These are phyloP conservation scores for Hypomesus transpacificus DNA, from an alignment of 2,113 vertebrate genomes.

Conservation along the genomic window DNA sequence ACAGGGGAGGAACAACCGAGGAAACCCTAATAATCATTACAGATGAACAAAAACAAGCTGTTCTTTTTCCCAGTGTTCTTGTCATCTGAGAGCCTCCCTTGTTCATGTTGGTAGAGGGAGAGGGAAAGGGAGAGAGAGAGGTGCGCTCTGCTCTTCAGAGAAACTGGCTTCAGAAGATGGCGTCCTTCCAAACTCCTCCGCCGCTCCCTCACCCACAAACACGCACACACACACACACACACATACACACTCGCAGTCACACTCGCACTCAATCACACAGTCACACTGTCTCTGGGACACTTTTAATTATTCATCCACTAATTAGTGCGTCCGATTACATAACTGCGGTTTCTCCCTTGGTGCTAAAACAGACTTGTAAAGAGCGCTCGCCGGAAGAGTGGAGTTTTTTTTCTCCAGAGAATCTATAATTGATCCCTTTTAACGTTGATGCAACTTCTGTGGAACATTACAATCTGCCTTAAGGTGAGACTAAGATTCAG, in stretches of 20 bases:
- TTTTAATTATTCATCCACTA: constrained; percentile 62
- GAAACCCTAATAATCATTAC: too few species aligned
- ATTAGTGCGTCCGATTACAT: constrained; percentile 59
- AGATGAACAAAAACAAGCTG: too few species aligned
- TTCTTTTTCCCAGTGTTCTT: too few species aligned
- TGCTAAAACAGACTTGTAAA: constrained; percentile 27
- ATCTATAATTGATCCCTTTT: constrained; percentile 33
- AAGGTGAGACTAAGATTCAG: constrained; percentile 15
- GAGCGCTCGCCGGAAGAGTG: constrained; percentile 42
- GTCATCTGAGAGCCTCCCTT: background rate
- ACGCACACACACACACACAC: constrained; percentile 7
- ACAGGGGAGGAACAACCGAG: too few species aligned
- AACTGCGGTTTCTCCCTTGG: constrained; percentile 56
- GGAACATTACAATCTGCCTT: constrained; percentile 56
- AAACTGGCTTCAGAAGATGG: constrained; percentile 41
- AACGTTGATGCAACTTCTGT: constrained; percentile 58
- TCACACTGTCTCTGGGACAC: constrained; percentile 45
- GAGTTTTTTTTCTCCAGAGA: constrained; percentile 31
- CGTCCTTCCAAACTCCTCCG: constrained; percentile 59
- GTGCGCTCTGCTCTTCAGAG: background rate
- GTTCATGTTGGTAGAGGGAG: background rate
- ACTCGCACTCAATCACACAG: constrained; percentile 45
- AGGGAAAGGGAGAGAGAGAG: background rate
- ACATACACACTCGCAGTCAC: background rate
- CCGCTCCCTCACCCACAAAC: constrained; percentile 21